Base-by-base conservation (phyloP, 2,888 invertebrate genomes). In the Steinernema hermaphroditum region DNA sequence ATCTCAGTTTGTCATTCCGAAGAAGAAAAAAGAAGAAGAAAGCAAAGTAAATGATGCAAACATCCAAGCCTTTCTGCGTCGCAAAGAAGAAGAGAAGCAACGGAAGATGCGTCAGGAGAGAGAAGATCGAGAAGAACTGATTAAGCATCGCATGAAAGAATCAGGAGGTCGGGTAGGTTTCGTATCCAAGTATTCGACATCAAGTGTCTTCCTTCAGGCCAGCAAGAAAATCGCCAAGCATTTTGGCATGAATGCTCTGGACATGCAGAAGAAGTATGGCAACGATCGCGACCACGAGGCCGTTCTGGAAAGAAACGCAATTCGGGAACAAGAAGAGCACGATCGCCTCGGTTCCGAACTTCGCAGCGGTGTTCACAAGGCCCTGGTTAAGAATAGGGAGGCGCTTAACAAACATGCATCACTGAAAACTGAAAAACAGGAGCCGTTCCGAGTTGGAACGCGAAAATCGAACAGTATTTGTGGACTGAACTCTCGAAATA, bases 151-250 rank as follows among this genome's bases (percentile, higher is more conserved):
- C 57, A 68, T 83, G 72, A 79, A 82, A 72, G 77, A 78, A n/a
- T 76, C 79, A 68, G 80, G 80, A n/a, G 83, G 83, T 72, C 79
- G 80, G 74, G 79, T 79, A 22, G 16, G 50, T 62, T 34, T 41
- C 6, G 4, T 46, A 19, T 46, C n/a, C 46, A 19, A 6, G n/a
- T 19, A 4, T 6, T 46, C 2, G 6, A 9, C 32, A 14, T n/a
- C 0, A 49, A 50, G 14, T 41, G 6, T 8, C 22, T 24, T 19
- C 24, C 32, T 74, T 77, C 24, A 79, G 78, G 83, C 83, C n/a
- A 83, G 78, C 69, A 83, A 82, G 72, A 83, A 83, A 72, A 78
- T 83, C 44, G 82, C 81, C 14, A 78, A 78, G 69, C 82, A 82
- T 27, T 83, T 83, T 49, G 83, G 83, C 37, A 69, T 80, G 50